A percentile compares a stretch with the other conserved stretches of the same genome.
These are phyloP conservation scores for Sisyra nigra DNA, from an alignment of 2,888 invertebrate species.

Conservation along the genomic window DNA sequence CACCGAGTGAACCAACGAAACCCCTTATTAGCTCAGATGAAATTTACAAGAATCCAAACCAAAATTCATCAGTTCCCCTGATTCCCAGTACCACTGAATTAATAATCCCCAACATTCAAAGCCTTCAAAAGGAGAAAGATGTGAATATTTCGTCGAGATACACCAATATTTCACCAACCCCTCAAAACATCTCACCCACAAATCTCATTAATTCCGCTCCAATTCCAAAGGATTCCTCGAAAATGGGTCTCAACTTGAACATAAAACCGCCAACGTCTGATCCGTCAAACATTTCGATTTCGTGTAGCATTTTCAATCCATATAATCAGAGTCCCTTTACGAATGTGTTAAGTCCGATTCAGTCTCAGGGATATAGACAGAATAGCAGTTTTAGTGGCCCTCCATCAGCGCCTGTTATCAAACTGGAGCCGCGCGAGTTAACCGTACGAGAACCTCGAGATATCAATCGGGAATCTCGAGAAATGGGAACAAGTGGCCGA, in stretches of 20 bases:
- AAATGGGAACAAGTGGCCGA: slow-evolving; percentile 10
- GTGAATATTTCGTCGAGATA: neutral
- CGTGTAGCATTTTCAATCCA: slow-evolving; percentile 1
- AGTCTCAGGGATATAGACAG: neutral
- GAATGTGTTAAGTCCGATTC: neutral
- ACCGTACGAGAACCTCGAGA: slow-evolving; percentile 15
- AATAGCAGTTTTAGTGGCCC: slow-evolving; percentile 9
- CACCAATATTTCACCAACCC: neutral
- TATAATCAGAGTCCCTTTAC: slow-evolving; percentile 1
- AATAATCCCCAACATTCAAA: slow-evolving; percentile 4
- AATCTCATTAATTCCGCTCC: neutral
- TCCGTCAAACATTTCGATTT: neutral
- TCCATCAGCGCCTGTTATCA: slow-evolving; percentile 19
- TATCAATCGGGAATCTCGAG: slow-evolving; percentile 4
- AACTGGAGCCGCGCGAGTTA: slow-evolving; percentile 24
- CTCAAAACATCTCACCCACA: neutral
- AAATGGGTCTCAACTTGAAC: neutral
- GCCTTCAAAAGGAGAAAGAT: slow-evolving; percentile 2
- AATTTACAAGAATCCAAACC: neutral
- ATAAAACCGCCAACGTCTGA: neutral
- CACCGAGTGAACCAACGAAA: too few relatives aligned
- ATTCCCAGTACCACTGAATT: neutral
- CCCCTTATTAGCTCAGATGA: too few relatives aligned
- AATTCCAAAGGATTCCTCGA: neutral
- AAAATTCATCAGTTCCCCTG: neutral